A percentile compares a stretch with the other conserved stretches of the same genome.
Conservation (phyloP, 1,140 invertebrate species). For the Drosophila leontia region DNA sequence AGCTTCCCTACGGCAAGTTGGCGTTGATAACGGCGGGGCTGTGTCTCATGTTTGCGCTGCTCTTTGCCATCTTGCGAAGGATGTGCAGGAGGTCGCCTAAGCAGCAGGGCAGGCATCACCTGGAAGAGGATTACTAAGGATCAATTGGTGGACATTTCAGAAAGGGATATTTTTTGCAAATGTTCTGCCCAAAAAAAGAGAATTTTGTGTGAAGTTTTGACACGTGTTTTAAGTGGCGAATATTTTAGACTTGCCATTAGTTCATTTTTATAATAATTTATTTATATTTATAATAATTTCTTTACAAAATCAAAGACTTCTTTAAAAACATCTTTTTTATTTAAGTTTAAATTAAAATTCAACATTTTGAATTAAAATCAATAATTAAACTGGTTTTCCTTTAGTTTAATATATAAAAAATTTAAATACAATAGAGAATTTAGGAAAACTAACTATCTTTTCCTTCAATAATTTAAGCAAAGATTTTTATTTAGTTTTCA, state of each 20-base stretch:
- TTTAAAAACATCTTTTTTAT: no score
- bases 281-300: no score
- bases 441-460: not conserved
- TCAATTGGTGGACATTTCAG: constrained; percentile 19
- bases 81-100: constrained; percentile 80
- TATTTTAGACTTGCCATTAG: not conserved
- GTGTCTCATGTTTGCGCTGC: constrained; percentile 82
- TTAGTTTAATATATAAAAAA: not conserved
- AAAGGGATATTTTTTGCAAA: constrained; percentile 2
- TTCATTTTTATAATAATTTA: not conserved
- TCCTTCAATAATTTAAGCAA: no score
- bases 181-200: constrained; percentile 2
- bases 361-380: no score
- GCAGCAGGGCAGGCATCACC: constrained; percentile 60
- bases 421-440: no score
- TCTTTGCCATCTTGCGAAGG: constrained; percentile 84
- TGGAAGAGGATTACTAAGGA: constrained; percentile 69
- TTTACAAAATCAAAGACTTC: not conserved
- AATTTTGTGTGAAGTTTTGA: constrained; percentile 8
- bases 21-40: constrained; percentile 86
- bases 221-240: not conserved
- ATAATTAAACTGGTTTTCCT: not conserved
- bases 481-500: not conserved
- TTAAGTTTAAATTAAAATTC: no score
- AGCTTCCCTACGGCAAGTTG: constrained; percentile 86